Base-by-base conservation (phyloP, 2,888 invertebrate species). In the Baronia brevicornis region DNA sequence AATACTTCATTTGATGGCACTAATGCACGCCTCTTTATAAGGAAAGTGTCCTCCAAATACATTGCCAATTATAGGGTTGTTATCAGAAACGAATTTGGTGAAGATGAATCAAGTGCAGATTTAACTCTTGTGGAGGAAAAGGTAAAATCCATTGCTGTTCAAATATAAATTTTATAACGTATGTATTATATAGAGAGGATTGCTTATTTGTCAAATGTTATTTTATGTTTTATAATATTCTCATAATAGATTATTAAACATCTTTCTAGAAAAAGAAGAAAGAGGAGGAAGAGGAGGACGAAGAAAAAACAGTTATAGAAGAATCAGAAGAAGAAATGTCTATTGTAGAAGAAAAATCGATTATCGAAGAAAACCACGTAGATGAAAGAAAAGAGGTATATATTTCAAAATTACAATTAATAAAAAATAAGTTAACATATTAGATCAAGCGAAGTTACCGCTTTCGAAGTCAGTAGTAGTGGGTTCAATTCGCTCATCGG, bases 81-180 rank as follows among this genome's bases (percentile, higher is more conserved):
- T 12, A 92, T 97, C 31, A 91, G 89, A 58, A 98, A 98, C 67
- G 95, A 96, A 65, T 91, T 90, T 51, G 98, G 98, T 28, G 91
- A 93, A 63, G 96, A 95, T 51, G 93, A 95, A 60, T 93, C 94
- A 1, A 89, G 90, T 23, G 94, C 97, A 25, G 91, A 93, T 55
- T 86, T 99, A 36, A 93, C 92, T 10, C 91, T 98, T 5, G 89
- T 85, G 1, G 84, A 84, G 44, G 87, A 86, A 61, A 88, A 88
- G 74, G 84, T 79, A 60, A 41, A n/a, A n/a, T n/a, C n/a, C n/a
- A n/a, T n/a, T n/a, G n/a, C n/a, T n/a, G n/a, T n/a, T n/a, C n/a
- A n/a, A n/a, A n/a, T n/a, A n/a, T n/a, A n/a, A n/a, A n/a, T n/a
- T n/a, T n/a, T n/a, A n/a, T n/a, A n/a, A n/a, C n/a, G n/a, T n/a